Conservation (phyloP, 2,888 invertebrate genomes). For the Mesorhabditis sp. region DNA sequence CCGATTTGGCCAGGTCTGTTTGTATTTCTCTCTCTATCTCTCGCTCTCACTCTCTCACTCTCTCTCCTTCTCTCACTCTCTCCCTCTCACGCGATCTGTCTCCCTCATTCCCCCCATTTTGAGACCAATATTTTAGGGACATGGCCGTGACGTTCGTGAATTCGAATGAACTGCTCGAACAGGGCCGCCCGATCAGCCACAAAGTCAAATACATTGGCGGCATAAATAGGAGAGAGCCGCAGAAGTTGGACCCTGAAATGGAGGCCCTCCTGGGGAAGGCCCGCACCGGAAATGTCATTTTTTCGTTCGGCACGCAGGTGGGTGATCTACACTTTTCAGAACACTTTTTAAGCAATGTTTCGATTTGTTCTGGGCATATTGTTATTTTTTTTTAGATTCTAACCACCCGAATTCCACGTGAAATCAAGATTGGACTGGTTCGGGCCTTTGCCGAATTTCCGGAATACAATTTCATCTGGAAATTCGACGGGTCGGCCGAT, state of each 20-base stretch:
- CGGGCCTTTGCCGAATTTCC: slow-evolving; percentile 35
- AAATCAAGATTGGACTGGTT: slow-evolving; percentile 22
- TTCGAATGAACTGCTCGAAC: slow-evolving; percentile 41
- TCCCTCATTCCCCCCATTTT: too few species aligned
- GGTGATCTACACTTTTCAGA: neutral
- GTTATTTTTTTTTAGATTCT: neutral
- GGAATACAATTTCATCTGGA: slow-evolving; percentile 36
- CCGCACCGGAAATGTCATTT: slow-evolving; percentile 28
- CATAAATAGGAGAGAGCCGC: slow-evolving; percentile 24
- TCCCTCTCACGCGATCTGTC: too few species aligned
- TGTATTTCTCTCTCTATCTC: neutral
- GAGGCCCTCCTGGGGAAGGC: slow-evolving; percentile 15
- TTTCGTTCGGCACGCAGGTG: slow-evolving; percentile 42
- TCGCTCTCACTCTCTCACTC: neutral
- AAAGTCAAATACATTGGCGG: slow-evolving; percentile 47
- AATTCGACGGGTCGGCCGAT: slow-evolving; percentile 26
- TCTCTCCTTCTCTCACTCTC: too few species aligned
- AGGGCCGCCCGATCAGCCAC: slow-evolving; percentile 24
- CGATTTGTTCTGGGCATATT: slow-evolving; percentile 13
- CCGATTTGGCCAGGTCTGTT: neutral
- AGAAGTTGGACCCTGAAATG: slow-evolving; percentile 7
- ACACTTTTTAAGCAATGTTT: neutral
- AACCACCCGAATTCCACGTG: slow-evolving; percentile 15
- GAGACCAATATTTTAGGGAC: slow-evolving; percentile 5
- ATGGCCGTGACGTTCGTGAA: slow-evolving; percentile 33